Base-by-base conservation (phyloP, 2,797 vertebrate species). In the Hippoglossus hippoglossus region DNA sequence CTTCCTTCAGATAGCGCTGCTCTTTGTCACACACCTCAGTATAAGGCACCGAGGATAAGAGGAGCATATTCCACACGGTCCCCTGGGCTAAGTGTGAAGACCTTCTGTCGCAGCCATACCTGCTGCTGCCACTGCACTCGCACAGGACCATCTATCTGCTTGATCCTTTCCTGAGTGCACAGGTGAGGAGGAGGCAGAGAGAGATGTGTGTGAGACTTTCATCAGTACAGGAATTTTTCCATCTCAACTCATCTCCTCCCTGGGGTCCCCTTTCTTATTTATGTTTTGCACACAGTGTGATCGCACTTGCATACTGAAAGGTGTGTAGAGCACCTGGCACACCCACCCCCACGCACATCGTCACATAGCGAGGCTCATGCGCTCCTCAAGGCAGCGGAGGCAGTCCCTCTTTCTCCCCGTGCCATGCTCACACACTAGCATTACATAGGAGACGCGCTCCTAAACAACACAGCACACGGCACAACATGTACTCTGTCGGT, bases 201-300 rank as follows among this genome's bases (percentile, higher is more conserved):
- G 55, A 81, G 67, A 62, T 59, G 74, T 71, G 86, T 77, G 68
- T 82, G 68, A 84, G 85, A 84, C 81, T 92, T 92, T 90, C 89
- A 93, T 93, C 91, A 91, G 88, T 79, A 83, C 81, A 91, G 89
- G 88, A 91, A 91, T 89, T 92, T 87, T 77, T 92, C 79, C 81
- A 81, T 79, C 72, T 88, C 74, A 72, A 82, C 89, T 92, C 89
- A 84, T 91, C 84, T 78, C 59, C 73, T 91, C 92, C 88, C 91
- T 63, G 63, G 92, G 90, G 92, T 88, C 81, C 80, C 69, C 63
- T 67, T 54, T 75, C 77, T 86, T 82, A 78, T 83, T 88, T 89
- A 79, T 87, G 77, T 78, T 80, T 54, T 46, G 68, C 71, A 71
- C 79, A 73, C 69, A 69, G 79, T 69, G 79, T 67, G 80, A 87